These are phyloP conservation scores for Saguinus imperator DNA, from an alignment of 2,113 vertebrate genomes.

Conservation along the genomic window DNA sequence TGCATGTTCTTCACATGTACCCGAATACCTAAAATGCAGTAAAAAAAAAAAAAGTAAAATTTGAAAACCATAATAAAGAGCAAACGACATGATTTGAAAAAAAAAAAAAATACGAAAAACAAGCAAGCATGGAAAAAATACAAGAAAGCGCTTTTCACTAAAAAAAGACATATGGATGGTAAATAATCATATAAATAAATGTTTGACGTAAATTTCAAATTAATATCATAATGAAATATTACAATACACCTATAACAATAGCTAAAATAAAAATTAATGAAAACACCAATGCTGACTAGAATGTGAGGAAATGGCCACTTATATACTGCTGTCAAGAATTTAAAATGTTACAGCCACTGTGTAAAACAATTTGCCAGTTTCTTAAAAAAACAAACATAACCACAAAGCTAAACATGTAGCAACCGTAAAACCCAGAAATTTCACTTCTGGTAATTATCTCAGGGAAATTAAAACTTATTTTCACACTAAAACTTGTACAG, in stretches of 20 bases:
- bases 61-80: too few relatives aligned
- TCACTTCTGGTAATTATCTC: not conserved
- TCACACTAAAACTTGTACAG: not conserved
- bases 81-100: too few relatives aligned
- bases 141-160: not conserved
- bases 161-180: not conserved
- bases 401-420: not conserved
- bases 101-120: too few relatives aligned
- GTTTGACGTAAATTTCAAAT: not conserved
- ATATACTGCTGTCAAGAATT: not conserved
- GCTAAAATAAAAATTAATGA: not conserved
- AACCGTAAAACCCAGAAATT: not conserved
- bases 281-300: not conserved
- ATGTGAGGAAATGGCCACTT: not conserved
- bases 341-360: not conserved
- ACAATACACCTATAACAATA: not conserved
- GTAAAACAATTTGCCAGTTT: not conserved
- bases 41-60: too few relatives aligned
- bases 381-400: not conserved
- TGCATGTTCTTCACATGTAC: too few relatives aligned
- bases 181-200: not conserved
- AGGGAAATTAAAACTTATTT: not conserved
- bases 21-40: too few relatives aligned
- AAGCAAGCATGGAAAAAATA: not conserved
- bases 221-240: not conserved